phyloP scores from a whole-genome alignment of 2,113 vertebrate species.

The Lonchura striata region DNA sequence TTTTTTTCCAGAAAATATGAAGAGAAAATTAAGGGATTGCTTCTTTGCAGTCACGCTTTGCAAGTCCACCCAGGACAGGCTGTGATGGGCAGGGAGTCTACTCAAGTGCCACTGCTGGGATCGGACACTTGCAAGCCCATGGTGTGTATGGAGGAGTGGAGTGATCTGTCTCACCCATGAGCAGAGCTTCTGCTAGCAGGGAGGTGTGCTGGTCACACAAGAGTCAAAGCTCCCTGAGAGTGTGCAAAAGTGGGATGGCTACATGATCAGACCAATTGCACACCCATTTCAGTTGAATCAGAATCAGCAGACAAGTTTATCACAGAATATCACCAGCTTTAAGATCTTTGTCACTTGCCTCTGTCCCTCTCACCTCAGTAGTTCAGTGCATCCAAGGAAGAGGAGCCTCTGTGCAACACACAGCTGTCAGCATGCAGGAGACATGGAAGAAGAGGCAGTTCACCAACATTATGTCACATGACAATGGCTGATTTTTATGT shows the following conservation, averaged over 20 bases:
- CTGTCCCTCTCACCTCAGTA: background rate
- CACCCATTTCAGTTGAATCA: background rate
- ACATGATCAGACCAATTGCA: rapidly evolving
- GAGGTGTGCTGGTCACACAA: background rate
- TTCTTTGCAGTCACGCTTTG: background rate
- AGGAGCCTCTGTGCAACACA: background rate
- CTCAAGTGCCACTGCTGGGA: background rate
- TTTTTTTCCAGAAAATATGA: rapidly evolving
- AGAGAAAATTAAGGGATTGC: background rate
- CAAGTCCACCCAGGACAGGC: background rate
- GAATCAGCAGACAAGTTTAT: background rate
- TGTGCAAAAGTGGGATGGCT: background rate
- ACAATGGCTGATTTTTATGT: background rate
- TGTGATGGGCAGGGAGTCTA: background rate
- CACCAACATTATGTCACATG: background rate
- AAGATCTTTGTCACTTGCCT: background rate
- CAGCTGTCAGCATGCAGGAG: background rate
- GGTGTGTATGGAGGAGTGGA: too few species aligned
- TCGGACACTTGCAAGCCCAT: rapidly evolving
- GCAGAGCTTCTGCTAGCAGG: background rate
- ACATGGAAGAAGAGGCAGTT: background rate
- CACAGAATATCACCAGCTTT: background rate
- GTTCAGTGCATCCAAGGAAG: background rate
- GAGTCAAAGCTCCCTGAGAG: background rate
- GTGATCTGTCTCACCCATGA: background rate